Evolutionary conservation across 2,113 vertebrate species (phyloP), one percentile per base, ranked within the genome.

Genomic region (Galeopterus variegatus): DNA sequence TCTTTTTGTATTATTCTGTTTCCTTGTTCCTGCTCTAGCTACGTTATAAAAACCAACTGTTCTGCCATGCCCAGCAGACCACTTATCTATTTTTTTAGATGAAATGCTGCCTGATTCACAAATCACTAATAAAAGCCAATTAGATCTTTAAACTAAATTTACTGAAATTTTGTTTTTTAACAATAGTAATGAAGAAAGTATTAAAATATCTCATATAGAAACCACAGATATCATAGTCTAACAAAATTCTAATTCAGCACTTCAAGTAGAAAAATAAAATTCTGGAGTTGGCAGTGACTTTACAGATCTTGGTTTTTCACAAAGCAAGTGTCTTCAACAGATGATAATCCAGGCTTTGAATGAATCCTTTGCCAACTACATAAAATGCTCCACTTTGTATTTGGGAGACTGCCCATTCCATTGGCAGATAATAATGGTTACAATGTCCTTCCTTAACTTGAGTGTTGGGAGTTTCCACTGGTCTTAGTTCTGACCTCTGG

Each of bases 141-240:
- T 33, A 23, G 52, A 36, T 52, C 8, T 62, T 90, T 85, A 69
- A 83, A 65, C 6, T 84, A 48, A 70, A 50, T 33, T 58, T 85
- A 50, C 0, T 5, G 33, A 60, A 58, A 24, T 64, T 83, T 70
- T 70, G 15, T 13, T 60, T 76, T 58, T 36, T 18, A 33, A 23
- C 17, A 76, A 83, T 72, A 92, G n/a, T 62, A 65, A 82, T 67
- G 21, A 88, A 67, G 65, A 82, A 9, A 14, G 65, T 73, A 21
- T 77, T 62, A 81, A 90, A 87, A 91, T 65, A 88, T 90, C 21
- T 83, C 91, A 41, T 26, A 64, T 24, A 90, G 50, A 84, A 93
- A 88, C 28, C 33, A 85, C 1, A 75, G 45, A 41, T 3, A 33
- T 26, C 50, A 91, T 17, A 82, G 31, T 58, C 95, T 60, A 95